Evolutionary conservation across 2,797 vertebrate species (phyloP).

Genomic region (Myiothlypis chrysogaster): DNA sequence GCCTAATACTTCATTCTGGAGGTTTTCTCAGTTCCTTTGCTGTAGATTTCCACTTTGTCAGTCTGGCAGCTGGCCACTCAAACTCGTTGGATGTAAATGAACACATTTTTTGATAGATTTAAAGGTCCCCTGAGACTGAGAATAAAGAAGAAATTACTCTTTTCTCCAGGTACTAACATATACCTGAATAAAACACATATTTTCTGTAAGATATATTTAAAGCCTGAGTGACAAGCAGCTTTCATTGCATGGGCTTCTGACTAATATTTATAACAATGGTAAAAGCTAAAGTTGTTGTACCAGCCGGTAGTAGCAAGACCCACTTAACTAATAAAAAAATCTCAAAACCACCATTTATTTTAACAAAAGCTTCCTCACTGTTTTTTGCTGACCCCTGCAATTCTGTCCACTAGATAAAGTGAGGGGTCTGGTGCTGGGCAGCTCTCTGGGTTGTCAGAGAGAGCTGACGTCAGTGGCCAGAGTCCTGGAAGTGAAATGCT

Average conservation of each 20-base stretch:
- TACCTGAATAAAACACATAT: not conserved
- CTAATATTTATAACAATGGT: not conserved
- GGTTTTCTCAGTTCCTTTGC: not conserved
- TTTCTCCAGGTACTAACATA: not conserved
- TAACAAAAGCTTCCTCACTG: fast-evolving
- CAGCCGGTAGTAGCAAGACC: not conserved
- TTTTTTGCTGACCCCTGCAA: not conserved
- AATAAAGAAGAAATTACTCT: not conserved
- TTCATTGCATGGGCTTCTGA: not conserved
- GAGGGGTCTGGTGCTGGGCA: not conserved
- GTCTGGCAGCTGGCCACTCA: not conserved
- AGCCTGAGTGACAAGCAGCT: not conserved
- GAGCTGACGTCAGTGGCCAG: not conserved
- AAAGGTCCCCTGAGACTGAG: not conserved
- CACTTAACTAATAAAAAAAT: not conserved
- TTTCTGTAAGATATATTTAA: not conserved
- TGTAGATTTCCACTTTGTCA: not conserved
- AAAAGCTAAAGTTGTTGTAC: not conserved
- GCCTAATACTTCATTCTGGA: not conserved
- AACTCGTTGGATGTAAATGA: not conserved
- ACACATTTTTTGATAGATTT: not conserved
- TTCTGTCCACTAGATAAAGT: not conserved
- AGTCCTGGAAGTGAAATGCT: not conserved
- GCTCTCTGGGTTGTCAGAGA: not conserved
- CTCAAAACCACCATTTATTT: not conserved